Base-by-base conservation (phyloP, 1,140 invertebrate species). In the Drosophila albomicans region DNA sequence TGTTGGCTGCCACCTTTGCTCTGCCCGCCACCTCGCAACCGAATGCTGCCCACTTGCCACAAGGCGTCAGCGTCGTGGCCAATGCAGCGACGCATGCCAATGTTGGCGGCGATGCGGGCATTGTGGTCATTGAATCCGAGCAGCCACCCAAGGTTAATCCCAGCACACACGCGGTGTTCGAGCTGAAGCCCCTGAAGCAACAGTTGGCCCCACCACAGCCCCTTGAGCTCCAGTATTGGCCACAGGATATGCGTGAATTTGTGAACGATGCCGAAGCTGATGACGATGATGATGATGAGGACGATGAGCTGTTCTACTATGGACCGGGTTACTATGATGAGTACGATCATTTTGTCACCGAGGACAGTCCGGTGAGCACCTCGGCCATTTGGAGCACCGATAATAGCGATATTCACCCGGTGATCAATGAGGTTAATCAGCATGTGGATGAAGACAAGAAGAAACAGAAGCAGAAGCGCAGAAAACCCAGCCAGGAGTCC, bases 71-170 rank as follows among this genome's bases (percentile, higher is more conserved):
- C 11, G 85, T 89, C 3, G 73, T 88, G 52, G 85, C 85, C 51
- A 81, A 71, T 56, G 75, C 81, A 0, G 85, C 85, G 15, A 81
- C 64, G 0, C 80, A 81, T 15, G 74, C 84, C 51, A 85, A 88
- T 70, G 81, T 88, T 20, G 85, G 61, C 38, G 85, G 67, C 2
- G 81, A 89, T 20, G 86, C 81, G 1, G 81, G 91, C 62, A 86
- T 92, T 46, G 79, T 92, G 13, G 78, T 92, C 10, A 76, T 92
- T 1, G 79, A 92, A n/a, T 74, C 84, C 0, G 69, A 91, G 48
- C 75, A 71, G 49, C 91, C 91, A 5, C 91, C 91, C 46, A 91
- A 91, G 28, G 91, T 92, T 1, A 87, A 92, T 79, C 91, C 91
- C 20, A 76, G 80, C 28, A 92, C 91, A 0, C 91, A 92, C 52